phyloP scores from a whole-genome alignment of 2,113 vertebrate genomes.

The Austrofundulus limnaeus region DNA sequence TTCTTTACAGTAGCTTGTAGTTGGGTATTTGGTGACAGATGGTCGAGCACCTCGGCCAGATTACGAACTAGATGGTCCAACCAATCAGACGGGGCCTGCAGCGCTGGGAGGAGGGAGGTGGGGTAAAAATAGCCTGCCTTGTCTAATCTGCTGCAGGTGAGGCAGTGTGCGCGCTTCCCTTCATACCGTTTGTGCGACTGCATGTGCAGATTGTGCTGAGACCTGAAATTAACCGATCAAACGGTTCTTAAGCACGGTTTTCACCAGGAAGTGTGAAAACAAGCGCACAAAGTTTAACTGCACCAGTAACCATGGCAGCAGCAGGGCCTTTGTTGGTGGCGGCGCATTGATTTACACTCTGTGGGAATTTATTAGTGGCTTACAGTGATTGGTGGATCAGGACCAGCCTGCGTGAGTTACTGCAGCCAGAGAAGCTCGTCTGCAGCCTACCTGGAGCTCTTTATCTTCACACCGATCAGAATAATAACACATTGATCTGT shows the following conservation, averaged over 20 bases:
- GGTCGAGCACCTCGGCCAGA: constrained; percentile 76
- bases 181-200: background rate
- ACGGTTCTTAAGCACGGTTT: background rate
- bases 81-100: constrained; percentile 73
- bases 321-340: constrained; percentile 29
- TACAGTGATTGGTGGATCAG: constrained; percentile 15
- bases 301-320: constrained; percentile 56
- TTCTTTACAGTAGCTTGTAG: constrained; percentile 43
- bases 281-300: constrained; percentile 9
- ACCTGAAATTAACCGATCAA: background rate
- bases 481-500: no score
- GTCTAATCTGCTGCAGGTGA: constrained; percentile 68
- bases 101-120: constrained; percentile 48
- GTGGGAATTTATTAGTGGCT: constrained; percentile 30
- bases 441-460: constrained; percentile 15
- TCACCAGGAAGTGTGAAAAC: background rate
- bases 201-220: background rate
- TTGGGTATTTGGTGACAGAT: constrained; percentile 73
- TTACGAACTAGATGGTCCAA: constrained; percentile 78
- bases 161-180: constrained; percentile 17
- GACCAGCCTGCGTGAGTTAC: background rate
- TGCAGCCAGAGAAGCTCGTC: constrained; percentile 5
- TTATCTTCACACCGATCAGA: background rate
- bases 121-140: constrained; percentile 77
- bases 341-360: constrained; percentile 50